Conservation (phyloP, 1,140 invertebrate genomes). For the Argopecten irradians region DNA sequence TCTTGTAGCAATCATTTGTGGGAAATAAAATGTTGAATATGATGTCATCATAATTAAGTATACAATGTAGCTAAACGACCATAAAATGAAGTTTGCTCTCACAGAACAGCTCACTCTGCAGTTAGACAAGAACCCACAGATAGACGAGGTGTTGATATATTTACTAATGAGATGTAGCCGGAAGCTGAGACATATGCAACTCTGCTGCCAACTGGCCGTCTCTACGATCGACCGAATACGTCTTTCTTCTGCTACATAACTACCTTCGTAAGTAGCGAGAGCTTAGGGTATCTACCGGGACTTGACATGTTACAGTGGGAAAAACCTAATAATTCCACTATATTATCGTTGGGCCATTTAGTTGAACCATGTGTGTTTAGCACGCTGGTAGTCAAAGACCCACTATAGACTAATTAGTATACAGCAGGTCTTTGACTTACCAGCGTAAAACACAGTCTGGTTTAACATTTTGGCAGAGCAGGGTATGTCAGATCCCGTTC, state of each 20-base stretch:
- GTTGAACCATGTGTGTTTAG: too few relatives aligned
- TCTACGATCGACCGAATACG: conserved; percentile 51
- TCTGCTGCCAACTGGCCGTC: conserved; percentile 47
- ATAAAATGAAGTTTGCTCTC: too few relatives aligned
- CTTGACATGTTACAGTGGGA: too few relatives aligned
- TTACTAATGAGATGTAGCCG: conserved; percentile 45
- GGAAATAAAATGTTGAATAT: too few relatives aligned
- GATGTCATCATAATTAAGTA: too few relatives aligned
- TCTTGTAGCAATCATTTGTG: too few relatives aligned
- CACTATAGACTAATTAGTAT: too few relatives aligned
- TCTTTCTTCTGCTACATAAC: conserved; percentile 41
- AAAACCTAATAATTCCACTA: too few relatives aligned
- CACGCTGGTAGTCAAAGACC: too few relatives aligned
- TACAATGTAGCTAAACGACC: too few relatives aligned
- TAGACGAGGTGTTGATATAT: conserved; percentile 51
- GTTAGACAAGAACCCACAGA: conserved; percentile 49
- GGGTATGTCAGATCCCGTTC: not conserved
- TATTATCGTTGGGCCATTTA: too few relatives aligned
- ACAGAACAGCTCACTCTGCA: conserved; percentile 52
- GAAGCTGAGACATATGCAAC: conserved; percentile 44
- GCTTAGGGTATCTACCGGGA: not conserved
- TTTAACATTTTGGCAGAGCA: not conserved
- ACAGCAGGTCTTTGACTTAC: not conserved
- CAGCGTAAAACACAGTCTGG: too few relatives aligned
- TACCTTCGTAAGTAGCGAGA: conserved; percentile 41